Conservation (phyloP, 2,797 vertebrate genomes). For the Halcyon leucocephala region DNA sequence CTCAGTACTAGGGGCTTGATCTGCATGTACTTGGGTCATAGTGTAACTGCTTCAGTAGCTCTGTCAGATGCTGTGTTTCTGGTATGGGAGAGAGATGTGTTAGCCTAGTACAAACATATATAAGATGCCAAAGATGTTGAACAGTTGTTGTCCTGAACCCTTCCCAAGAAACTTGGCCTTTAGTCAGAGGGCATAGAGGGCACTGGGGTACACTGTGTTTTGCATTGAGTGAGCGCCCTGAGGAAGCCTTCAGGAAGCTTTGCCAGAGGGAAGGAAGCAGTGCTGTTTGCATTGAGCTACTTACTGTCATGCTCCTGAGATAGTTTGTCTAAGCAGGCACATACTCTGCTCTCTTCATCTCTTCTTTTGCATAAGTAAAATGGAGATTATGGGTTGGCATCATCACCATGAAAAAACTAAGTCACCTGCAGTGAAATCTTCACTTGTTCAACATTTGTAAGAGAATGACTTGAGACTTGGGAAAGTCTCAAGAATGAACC, state of each 20-base stretch:
- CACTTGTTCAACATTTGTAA: not conserved
- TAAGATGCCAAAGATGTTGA: not conserved
- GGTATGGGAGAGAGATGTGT: rapidly evolving
- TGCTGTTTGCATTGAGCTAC: not conserved
- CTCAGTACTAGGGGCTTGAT: not conserved
- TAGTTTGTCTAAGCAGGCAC: not conserved
- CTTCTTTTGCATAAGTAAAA: not conserved
- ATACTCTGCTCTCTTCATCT: not conserved
- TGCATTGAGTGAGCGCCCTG: not conserved
- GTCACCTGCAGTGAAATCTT: not conserved
- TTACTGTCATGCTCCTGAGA: rapidly evolving
- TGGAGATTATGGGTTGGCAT: not conserved
- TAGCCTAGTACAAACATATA: not conserved
- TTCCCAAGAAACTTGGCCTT: not conserved
- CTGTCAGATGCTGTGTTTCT: not conserved
- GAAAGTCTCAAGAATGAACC: not conserved
- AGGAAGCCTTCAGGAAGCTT: not conserved
- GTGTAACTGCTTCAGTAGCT: not conserved
- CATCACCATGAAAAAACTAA: not conserved
- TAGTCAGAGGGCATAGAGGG: not conserved
- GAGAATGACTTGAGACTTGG: not conserved
- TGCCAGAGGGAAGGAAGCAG: not conserved
- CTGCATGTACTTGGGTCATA: not conserved
- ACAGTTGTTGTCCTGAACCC: not conserved
- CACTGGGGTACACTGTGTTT: not conserved